Conservation (phyloP, 2,888 invertebrate genomes). For the Proisotoma minuta region DNA sequence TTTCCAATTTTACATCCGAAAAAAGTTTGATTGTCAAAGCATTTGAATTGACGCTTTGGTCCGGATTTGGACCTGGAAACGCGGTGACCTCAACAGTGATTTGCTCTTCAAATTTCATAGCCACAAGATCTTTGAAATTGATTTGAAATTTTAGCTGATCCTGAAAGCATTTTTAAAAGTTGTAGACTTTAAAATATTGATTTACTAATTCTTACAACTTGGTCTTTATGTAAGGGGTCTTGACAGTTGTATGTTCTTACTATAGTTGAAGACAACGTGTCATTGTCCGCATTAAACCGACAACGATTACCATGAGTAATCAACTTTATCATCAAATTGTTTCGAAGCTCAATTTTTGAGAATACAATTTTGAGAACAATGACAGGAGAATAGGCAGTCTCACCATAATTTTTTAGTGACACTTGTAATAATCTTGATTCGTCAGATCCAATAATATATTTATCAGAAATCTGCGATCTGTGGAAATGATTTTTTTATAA, state of each 20-base stretch:
- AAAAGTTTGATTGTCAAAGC: neutral
- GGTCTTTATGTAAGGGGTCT: slow-evolving; percentile 1
- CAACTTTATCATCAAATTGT: neutral
- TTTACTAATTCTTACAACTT: neutral
- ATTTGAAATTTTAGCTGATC: neutral
- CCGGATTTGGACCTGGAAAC: neutral
- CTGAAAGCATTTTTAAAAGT: neutral
- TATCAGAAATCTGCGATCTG: too few relatives aligned
- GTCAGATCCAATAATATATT: slow-evolving; percentile 2
- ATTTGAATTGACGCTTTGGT: neutral
- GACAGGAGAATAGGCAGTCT: slow-evolving; percentile 2
- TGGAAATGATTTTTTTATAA: too few relatives aligned
- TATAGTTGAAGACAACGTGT: too few relatives aligned
- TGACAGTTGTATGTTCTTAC: slow-evolving; percentile 1
- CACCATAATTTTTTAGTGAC: neutral
- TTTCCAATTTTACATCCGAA: neutral
- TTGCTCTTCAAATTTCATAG: neutral
- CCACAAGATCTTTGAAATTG: neutral
- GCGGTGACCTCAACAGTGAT: neutral
- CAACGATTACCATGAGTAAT: too few relatives aligned
- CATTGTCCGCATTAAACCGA: too few relatives aligned
- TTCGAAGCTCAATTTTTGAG: neutral
- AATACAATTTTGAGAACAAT: neutral
- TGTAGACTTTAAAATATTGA: neutral
- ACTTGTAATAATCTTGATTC: neutral